Evolutionary conservation across 2,797 vertebrate species (phyloP).

Genomic region (Mareca penelope): DNA sequence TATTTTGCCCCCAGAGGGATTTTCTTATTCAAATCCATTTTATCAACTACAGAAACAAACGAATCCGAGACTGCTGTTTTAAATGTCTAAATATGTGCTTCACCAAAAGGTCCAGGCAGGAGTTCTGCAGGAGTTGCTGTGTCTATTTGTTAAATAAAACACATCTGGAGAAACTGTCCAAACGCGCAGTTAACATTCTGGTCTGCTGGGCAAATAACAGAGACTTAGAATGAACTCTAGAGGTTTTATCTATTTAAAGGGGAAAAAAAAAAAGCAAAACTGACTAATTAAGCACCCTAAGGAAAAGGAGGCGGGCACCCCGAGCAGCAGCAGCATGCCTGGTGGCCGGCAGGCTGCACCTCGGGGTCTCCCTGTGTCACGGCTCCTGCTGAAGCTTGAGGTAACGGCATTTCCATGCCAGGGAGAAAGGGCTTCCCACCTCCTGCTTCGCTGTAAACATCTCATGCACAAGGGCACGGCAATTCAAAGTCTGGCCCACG

Average conservation of each 20-base stretch:
- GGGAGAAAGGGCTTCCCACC: not conserved
- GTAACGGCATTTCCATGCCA: not conserved
- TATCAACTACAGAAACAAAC: not conserved
- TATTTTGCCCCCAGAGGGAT: not conserved
- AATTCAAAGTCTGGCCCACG: not conserved
- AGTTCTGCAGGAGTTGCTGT: not conserved
- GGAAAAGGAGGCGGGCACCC: not conserved
- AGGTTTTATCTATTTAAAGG: not conserved
- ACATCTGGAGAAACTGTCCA: not conserved
- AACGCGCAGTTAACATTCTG: not conserved
- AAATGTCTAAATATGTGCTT: not conserved
- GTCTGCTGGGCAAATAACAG: not conserved
- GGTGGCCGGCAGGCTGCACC: not conserved
- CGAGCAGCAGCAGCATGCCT: not conserved
- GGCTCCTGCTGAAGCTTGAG: not conserved
- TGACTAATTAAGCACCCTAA: not conserved
- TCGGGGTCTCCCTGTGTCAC: not conserved
- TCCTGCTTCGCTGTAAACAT: not conserved
- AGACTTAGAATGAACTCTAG: not conserved
- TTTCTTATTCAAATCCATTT: not conserved
- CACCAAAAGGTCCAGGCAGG: not conserved
- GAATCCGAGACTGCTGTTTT: not conserved
- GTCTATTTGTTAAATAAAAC: not conserved
- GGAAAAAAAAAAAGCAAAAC: not conserved
- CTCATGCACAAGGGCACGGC: not conserved